Conservation (phyloP, 2,797 vertebrate species). For the Chelonia mydas region DNA sequence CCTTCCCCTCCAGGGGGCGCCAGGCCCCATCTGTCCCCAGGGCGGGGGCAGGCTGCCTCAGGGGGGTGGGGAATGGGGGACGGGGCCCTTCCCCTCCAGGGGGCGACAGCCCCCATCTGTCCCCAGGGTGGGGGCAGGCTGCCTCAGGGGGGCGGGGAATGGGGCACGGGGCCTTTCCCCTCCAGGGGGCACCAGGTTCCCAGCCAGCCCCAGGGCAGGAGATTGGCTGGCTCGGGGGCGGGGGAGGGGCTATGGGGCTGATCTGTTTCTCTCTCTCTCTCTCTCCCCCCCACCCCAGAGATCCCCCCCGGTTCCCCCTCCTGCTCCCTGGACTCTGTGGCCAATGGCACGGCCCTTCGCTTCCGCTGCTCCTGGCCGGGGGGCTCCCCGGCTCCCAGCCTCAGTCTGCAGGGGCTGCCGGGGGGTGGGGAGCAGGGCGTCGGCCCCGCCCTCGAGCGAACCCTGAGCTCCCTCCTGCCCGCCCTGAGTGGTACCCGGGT, state of each 20-base stretch:
- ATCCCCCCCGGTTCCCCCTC: constrained; percentile 65
- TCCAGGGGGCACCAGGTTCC: too few species aligned
- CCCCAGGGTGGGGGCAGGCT: too few species aligned
- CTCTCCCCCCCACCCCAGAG: constrained; percentile 69
- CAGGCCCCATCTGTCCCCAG: too few species aligned
- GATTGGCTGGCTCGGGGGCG: background rate
- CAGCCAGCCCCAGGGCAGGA: too few species aligned
- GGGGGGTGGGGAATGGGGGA: background rate
- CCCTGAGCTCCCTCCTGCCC: constrained; percentile 48
- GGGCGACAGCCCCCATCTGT: too few species aligned
- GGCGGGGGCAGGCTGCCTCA: too few species aligned
- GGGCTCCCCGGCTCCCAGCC: constrained; percentile 76
- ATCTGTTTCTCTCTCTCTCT: background rate
- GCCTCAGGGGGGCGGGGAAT: too few species aligned
- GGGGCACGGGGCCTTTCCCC: too few species aligned
- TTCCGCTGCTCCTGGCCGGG: constrained; percentile 83
- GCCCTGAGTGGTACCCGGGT: constrained; percentile 72
- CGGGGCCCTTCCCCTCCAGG: background rate
- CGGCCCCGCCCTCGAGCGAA: constrained; percentile 8
- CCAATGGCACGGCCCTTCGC: constrained; percentile 68
- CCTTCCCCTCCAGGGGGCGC: too few species aligned
- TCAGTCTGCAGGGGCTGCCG: constrained; percentile 80
- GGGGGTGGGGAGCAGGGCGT: constrained; percentile 22
- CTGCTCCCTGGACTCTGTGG: constrained; percentile 78
- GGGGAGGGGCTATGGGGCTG: background rate